Conservation (phyloP, 2,888 invertebrate genomes). For the Acleris laterana region DNA sequence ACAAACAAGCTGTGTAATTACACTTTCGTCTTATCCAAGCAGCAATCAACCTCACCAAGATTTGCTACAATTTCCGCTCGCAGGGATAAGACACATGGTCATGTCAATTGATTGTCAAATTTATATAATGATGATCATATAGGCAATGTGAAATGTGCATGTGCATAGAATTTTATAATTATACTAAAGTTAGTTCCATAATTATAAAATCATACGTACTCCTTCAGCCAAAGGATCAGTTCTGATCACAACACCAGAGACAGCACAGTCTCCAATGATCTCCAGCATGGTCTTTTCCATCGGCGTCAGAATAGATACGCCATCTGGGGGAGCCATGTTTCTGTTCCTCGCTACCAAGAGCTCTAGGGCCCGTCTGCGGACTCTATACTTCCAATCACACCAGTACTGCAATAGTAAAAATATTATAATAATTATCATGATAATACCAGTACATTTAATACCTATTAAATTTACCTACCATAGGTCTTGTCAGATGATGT, state of each 20-base stretch:
- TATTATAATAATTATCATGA: not conserved
- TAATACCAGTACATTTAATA: too few relatives aligned
- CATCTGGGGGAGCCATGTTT: slow-evolving; percentile 52
- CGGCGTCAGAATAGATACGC: slow-evolving; percentile 50
- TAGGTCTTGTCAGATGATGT: too few relatives aligned
- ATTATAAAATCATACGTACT: slow-evolving; percentile 10
- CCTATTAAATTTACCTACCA: too few relatives aligned
- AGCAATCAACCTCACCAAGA: too few relatives aligned
- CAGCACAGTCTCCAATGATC: slow-evolving; percentile 58
- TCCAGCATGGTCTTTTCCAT: slow-evolving; percentile 60
- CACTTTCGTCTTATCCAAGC: too few relatives aligned
- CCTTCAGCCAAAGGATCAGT: slow-evolving; percentile 58
- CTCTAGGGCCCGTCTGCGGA: slow-evolving; percentile 60
- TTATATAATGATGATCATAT: not conserved
- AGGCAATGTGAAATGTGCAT: too few relatives aligned
- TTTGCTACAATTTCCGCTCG: too few relatives aligned
- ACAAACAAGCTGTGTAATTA: too few relatives aligned
- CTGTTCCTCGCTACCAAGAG: slow-evolving; percentile 54
- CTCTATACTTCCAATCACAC: slow-evolving; percentile 72
- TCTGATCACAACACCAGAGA: slow-evolving; percentile 58
- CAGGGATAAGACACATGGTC: too few relatives aligned
- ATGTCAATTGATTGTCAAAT: not conserved
- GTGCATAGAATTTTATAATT: not conserved
- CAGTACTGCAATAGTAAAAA: slow-evolving; percentile 56
- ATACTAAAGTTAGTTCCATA: not conserved